Evolutionary conservation across 2,888 invertebrate genomes (phyloP), one percentile per base, ranked within the genome.

Genomic region (Scaptomyza cyrtandrae): DNA sequence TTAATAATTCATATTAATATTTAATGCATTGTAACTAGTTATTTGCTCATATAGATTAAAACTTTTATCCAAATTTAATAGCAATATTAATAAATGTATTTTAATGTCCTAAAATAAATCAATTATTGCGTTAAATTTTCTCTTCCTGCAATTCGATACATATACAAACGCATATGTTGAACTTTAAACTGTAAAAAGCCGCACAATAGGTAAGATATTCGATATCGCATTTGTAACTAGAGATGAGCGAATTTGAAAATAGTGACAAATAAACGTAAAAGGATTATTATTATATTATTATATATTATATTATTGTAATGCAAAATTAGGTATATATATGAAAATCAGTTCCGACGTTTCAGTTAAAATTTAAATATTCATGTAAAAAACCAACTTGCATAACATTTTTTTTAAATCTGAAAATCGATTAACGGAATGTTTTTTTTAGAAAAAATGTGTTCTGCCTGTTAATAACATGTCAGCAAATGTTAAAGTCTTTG

Each of bases 71-170:
- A 43, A 56, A 64, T 65, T 39, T 16, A 65, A 29, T 46, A 58
- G 50, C 69, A 81, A 74, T 87, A 78, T 61, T 73, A 79, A 75
- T 76, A 87, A 87, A 81, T 73, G 24, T 61, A 50, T 49, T 63
- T 62, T 39, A 54, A 78, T 66, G 71, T 80, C 71, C 60, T 58
- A 48, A 41, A 48, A 50, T 66, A 1, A 45, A 24, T 19, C 49
- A 11, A 9, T n/a, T 10, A 0, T 45, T 31, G 3, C 10, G 5
- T 6, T 2, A 24, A 10, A 14, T 55, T 5, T 5, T 14, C 5
- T 14, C 24, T 16, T 16, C 3, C n/a, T 37, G 9, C 41, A 24
- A 24, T 19, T n/a, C 6, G n/a, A 35, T 7, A 24, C 35, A 24
- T n/a, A n/a, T 35, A 14, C 6, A 31, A 1, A 10, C 49, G 13